Conservation (phyloP, 2,888 invertebrate species). For the Tholera decimalis region DNA sequence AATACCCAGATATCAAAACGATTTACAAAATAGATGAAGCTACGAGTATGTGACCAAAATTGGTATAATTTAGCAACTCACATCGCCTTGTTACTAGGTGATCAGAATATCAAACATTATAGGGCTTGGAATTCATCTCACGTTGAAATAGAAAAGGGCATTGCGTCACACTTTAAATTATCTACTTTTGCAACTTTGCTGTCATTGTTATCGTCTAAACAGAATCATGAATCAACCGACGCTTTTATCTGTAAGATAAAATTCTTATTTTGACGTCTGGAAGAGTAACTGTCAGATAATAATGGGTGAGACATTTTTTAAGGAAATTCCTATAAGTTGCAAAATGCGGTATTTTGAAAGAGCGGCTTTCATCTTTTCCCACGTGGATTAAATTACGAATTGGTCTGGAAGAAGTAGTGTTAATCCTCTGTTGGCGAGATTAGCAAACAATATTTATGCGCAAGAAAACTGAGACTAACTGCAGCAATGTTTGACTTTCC, state of each 20-base stretch:
- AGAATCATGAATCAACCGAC: slow-evolving; percentile 32
- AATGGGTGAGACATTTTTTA: slow-evolving; percentile 9
- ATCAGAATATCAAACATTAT: slow-evolving; percentile 46
- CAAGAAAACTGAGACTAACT: too few species aligned
- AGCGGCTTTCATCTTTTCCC: not conserved
- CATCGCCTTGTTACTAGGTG: slow-evolving; percentile 16
- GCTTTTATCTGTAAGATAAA: slow-evolving; percentile 52
- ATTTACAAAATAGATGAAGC: slow-evolving; percentile 6
- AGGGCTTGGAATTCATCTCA: slow-evolving; percentile 53
- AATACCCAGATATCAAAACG: not conserved
- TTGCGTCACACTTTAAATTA: slow-evolving; percentile 39
- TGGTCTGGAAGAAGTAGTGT: too few species aligned
- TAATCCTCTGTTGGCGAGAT: too few species aligned
- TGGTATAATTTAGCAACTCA: slow-evolving; percentile 10
- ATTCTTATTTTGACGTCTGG: slow-evolving; percentile 37
- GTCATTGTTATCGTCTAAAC: slow-evolving; percentile 44
- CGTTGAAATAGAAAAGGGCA: slow-evolving; percentile 55
- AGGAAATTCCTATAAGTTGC: slow-evolving; percentile 32
- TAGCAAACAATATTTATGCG: too few species aligned
- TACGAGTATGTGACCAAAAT: not conserved
- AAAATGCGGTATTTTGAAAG: slow-evolving; percentile 18
- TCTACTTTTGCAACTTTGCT: slow-evolving; percentile 49
- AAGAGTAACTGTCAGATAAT: slow-evolving; percentile 51
- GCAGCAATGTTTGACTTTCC: too few species aligned
- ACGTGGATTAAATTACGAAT: not conserved